phyloP scores from a whole-genome alignment of 2,113 vertebrate species.

The Gallinago media region DNA sequence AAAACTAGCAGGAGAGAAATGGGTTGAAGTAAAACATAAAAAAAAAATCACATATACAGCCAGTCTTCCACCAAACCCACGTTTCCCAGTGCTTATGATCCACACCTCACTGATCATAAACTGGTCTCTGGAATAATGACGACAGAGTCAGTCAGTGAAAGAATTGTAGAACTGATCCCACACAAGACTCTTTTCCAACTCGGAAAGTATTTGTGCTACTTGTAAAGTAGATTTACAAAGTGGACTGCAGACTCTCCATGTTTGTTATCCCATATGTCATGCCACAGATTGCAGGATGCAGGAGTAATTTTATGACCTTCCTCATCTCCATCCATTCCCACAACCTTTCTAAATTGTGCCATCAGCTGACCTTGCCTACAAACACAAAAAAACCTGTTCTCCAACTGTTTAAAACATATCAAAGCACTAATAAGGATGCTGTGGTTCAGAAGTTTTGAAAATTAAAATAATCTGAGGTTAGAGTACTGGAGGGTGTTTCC shows the following conservation, averaged over 20 bases:
- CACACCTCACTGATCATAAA: fast-evolving
- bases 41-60: fast-evolving
- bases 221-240: background rate
- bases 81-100: background rate
- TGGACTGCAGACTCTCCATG: background rate
- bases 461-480: background rate
- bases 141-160: background rate
- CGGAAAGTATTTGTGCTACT: background rate
- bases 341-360: background rate
- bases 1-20: background rate
- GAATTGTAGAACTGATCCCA: background rate
- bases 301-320: background rate
- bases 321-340: background rate
- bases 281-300: background rate
- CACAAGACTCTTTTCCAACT: background rate
- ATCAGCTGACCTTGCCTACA: background rate
- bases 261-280: background rate
- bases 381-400: background rate
- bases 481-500: background rate
- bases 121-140: background rate
- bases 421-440: background rate
- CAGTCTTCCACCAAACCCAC: background rate
- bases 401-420: background rate
- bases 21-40: background rate
- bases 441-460: background rate